Evolutionary conservation across 2,888 invertebrate species (phyloP), one percentile per base, ranked within the genome.

Genomic region (Mimumesa dahlbomi): DNA sequence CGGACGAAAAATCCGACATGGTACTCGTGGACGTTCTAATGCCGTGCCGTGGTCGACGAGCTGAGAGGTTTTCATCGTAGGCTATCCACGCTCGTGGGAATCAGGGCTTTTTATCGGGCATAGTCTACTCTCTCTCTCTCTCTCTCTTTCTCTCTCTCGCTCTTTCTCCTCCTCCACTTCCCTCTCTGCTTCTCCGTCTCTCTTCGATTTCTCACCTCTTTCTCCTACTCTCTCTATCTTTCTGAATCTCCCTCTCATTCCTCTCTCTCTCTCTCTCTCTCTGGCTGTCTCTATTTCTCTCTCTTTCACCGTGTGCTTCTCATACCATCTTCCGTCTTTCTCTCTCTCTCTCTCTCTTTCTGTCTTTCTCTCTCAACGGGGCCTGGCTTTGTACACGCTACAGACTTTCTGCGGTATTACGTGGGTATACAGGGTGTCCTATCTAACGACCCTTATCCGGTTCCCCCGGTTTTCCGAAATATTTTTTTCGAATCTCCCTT

Each of bases 41-140:
- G 71, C 73, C 62, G 64, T 43, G 59, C 70, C 75, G 72, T 72
- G 77, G 69, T 73, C 69, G 68, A 62, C 71, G 69, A 66, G 79
- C 75, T 77, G 80, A 80, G 75, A 77, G 77, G 77, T 70, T 74
- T 75, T 76, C 77, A 79, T 79, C 82, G 80, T 77, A 74, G 77
- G 74, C 73, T 73, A 76, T 66, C 75, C 73, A 66, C 63, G 79
- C 81, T 80, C 83, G 84, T 83, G 82, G 82, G 82, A 83, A 83
- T 81, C 81, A 74, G 66, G 74, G 73, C 80, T 83, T 83, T 83
- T 83, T 85, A 82, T 83, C 80, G 75, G 77, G 71, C 75, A 75
- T 75, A 77, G 63, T 59, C 59, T 34, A 45, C 64, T 29, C 52
- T 59, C 49, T 25, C 36, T 29, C n/a, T 50, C 57, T 42, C 16